A percentile compares a stretch with the other conserved stretches of the same genome.
These are phyloP conservation scores for Enteromius radiatus DNA, from an alignment of 2,797 vertebrate genomes.

Conservation along the genomic window DNA sequence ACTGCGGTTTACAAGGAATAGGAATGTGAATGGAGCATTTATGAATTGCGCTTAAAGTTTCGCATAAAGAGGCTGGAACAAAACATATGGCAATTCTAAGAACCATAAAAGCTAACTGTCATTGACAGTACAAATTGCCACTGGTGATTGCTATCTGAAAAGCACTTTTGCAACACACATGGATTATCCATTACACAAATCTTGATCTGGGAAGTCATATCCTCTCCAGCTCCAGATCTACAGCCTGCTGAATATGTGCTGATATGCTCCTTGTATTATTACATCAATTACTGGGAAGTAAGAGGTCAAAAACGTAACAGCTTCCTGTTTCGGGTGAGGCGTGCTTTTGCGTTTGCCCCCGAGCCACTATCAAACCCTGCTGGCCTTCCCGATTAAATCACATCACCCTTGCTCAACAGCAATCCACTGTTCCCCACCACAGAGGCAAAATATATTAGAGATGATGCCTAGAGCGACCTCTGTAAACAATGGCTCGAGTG, in stretches of 20 bases:
- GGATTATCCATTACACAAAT: conserved; percentile 52
- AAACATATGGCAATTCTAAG: conserved; percentile 1
- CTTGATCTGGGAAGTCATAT: conserved; percentile 52
- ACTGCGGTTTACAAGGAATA: conserved; percentile 29
- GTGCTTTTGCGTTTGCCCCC: conserved; percentile 78
- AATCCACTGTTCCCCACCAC: conserved; percentile 76
- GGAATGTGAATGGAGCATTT: conserved; percentile 38
- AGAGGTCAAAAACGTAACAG: conserved; percentile 81
- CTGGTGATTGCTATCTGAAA: conserved; percentile 37
- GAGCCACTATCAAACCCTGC: conserved; percentile 80
- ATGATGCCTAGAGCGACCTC: conserved; percentile 74
- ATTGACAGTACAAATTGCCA: conserved; percentile 43
- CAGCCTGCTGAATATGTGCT: conserved; percentile 78
- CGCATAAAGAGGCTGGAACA: not conserved
- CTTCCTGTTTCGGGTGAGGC: conserved; percentile 82
- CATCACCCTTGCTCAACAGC: conserved; percentile 83
- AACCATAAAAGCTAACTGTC: conserved; percentile 27
- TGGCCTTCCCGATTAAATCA: conserved; percentile 85
- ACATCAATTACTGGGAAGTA: conserved; percentile 81
- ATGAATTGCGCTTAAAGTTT: not conserved
- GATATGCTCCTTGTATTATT: conserved; percentile 84
- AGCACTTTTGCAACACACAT: conserved; percentile 51
- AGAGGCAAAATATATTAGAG: conserved; percentile 74
- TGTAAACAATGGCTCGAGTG: conserved; percentile 75
- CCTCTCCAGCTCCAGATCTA: conserved; percentile 71